Conservation (phyloP, 2,888 invertebrate genomes). For the Cylloceria caligata region DNA sequence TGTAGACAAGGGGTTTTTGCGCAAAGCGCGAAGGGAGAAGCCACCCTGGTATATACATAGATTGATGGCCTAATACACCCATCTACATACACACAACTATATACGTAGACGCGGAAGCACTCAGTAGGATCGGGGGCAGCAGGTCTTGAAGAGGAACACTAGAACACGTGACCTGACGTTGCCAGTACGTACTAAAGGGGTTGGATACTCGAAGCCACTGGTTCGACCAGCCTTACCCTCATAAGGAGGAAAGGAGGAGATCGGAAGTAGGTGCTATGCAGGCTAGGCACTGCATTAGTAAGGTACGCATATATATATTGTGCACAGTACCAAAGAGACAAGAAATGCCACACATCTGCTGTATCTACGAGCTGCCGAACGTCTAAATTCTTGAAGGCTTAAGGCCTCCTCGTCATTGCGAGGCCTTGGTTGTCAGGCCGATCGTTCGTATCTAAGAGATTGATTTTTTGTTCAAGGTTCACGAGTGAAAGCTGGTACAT, state of each 20-base stretch:
- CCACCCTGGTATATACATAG: too few relatives aligned
- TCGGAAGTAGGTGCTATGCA: constrained; percentile 12
- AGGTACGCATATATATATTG: background rate
- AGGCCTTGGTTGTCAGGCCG: constrained; percentile 26
- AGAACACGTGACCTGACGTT: constrained; percentile 78
- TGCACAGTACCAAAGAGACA: background rate
- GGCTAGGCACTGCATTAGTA: constrained; percentile 5
- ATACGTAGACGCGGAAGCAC: constrained; percentile 43
- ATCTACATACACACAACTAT: background rate
- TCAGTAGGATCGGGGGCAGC: constrained; percentile 71
- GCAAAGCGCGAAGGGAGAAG: too few relatives aligned
- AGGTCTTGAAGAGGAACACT: constrained; percentile 75
- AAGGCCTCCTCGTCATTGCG: constrained; percentile 22
- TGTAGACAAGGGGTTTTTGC: too few relatives aligned
- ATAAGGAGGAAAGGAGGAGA: constrained; percentile 23
- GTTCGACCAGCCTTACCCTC: background rate
- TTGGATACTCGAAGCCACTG: constrained; percentile 25
- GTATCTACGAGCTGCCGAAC: constrained; percentile 34
- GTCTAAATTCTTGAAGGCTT: constrained; percentile 17
- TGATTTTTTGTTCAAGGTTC: constrained; percentile 51
- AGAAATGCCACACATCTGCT: constrained; percentile 2
- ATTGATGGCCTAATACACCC: background rate
- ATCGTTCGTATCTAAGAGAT: constrained; percentile 47
- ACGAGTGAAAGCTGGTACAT: background rate
- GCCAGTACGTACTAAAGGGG: constrained; percentile 44